Percentiles rank a stretch among this genome's conserved stretches.
These are phyloP conservation scores for Rhinichthys klamathensis DNA, from an alignment of 2,113 vertebrate genomes.

Conservation along the genomic window DNA sequence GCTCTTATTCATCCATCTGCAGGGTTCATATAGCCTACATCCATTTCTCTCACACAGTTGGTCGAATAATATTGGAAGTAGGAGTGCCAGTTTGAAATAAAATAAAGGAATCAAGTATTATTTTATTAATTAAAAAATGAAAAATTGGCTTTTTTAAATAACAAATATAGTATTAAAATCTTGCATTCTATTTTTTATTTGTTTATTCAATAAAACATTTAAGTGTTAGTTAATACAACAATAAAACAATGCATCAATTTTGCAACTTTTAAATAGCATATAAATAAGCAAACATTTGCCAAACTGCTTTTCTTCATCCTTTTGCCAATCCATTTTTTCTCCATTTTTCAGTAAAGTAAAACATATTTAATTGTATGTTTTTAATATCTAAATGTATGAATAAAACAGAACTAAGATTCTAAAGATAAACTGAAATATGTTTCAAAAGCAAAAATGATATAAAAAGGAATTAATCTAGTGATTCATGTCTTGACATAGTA, in stretches of 20 bases:
- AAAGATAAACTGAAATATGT: neutral
- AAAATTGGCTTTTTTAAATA: neutral
- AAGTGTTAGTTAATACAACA: neutral
- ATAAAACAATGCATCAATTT: neutral
- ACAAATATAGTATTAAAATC: neutral
- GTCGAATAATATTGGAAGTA: neutral
- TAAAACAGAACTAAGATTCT: neutral
- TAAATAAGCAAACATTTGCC: neutral
- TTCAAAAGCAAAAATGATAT: neutral
- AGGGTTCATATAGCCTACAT: neutral
- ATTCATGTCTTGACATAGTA: neutral
- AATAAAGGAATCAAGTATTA: neutral
- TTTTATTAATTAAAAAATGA: neutral
- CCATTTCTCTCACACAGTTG: neutral
- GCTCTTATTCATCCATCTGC: constrained; percentile 49
- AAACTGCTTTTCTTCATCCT: neutral
- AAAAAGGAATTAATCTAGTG: neutral
- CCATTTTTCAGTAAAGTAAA: neutral
- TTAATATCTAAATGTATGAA: constrained; percentile 4
- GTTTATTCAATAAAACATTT: neutral
- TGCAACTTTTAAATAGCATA: neutral
- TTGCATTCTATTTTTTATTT: neutral
- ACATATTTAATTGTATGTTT: neutral
- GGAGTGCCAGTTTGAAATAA: neutral
- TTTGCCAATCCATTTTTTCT: neutral